Percentiles rank a stretch among this genome's conserved stretches.
phyloP scores from a whole-genome alignment of 2,888 invertebrate genomes.

The Drosophila tanythrix region DNA sequence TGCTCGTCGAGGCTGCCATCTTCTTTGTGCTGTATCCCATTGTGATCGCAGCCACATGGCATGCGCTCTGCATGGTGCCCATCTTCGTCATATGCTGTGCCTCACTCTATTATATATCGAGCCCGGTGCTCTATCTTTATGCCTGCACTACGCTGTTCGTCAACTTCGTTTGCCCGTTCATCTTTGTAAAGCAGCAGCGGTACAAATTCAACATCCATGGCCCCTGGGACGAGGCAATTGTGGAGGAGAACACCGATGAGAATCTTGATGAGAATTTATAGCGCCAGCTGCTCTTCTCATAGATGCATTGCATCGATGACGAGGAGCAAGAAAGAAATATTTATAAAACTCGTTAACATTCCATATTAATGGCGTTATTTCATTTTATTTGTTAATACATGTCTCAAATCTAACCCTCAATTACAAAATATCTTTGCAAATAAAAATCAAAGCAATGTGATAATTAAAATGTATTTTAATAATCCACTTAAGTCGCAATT shows the following conservation, averaged over 20 bases:
- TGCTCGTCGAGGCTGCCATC: constrained; percentile 94
- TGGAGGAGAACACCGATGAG: constrained; percentile 86
- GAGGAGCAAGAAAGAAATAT: constrained; percentile 55
- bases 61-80: constrained; percentile 86
- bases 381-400: neutral
- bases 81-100: constrained; percentile 86
- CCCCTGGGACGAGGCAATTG: constrained; percentile 98
- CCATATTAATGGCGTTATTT: constrained; percentile 5
- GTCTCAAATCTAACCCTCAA: neutral
- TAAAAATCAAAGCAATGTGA: constrained; percentile 29
- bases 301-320: constrained; percentile 63
- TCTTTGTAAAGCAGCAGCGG: constrained; percentile 91
- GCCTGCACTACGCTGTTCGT: constrained; percentile 87
- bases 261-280: constrained; percentile 80
- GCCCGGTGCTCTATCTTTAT: constrained; percentile 87
- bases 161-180: constrained; percentile 90
- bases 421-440: constrained; percentile 33
- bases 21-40: constrained; percentile 96
- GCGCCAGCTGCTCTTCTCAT: constrained; percentile 73
- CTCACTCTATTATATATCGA: constrained; percentile 87
- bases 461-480: constrained; percentile 16
- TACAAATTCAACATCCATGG: constrained; percentile 97
- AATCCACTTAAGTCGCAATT: constrained; percentile 2
- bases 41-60: constrained; percentile 88
- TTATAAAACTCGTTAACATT: constrained; percentile 11